These are phyloP conservation scores for Molorchus minor DNA, from an alignment of 2,888 invertebrate genomes.

Conservation along the genomic window DNA sequence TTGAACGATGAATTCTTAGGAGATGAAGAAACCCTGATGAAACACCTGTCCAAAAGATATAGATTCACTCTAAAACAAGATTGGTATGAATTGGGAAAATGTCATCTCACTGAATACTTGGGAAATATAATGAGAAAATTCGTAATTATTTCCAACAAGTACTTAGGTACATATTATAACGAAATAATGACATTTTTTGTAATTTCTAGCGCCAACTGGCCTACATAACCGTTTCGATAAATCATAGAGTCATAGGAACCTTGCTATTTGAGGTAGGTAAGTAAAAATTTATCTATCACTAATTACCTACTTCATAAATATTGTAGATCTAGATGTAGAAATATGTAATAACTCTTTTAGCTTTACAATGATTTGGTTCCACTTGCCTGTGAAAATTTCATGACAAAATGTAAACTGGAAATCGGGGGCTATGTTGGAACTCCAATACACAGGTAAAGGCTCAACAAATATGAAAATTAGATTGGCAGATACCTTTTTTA, in stretches of 20 bases:
- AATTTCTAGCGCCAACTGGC: constrained; percentile 67
- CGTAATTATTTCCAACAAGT: constrained; percentile 40
- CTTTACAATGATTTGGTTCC: constrained; percentile 70
- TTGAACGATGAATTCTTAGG: constrained; percentile 66
- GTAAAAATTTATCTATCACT: no score
- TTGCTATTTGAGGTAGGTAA: constrained; percentile 68
- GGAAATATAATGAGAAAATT: constrained; percentile 56
- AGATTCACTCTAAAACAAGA: constrained; percentile 62
- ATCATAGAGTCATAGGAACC: constrained; percentile 63
- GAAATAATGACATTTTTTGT: no score
- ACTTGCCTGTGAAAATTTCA: constrained; percentile 67
- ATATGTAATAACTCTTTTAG: no score
- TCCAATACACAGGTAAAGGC: constrained; percentile 66
- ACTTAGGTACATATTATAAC: constrained; percentile 12
- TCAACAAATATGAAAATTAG: no score
- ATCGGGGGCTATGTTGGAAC: constrained; percentile 67
- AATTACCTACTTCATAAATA: no score
- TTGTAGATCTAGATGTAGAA: no score
- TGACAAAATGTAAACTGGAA: constrained; percentile 64
- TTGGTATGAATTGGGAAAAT: constrained; percentile 63
- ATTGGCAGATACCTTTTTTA: no score
- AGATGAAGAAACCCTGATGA: constrained; percentile 64
- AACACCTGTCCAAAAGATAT: constrained; percentile 63
- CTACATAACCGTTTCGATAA: constrained; percentile 66
- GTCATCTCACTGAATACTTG: constrained; percentile 62